Evolutionary conservation across 1,140 invertebrate species (phyloP), one percentile per base, ranked within the genome.

Genomic region (Oedothorax gibbosus): DNA sequence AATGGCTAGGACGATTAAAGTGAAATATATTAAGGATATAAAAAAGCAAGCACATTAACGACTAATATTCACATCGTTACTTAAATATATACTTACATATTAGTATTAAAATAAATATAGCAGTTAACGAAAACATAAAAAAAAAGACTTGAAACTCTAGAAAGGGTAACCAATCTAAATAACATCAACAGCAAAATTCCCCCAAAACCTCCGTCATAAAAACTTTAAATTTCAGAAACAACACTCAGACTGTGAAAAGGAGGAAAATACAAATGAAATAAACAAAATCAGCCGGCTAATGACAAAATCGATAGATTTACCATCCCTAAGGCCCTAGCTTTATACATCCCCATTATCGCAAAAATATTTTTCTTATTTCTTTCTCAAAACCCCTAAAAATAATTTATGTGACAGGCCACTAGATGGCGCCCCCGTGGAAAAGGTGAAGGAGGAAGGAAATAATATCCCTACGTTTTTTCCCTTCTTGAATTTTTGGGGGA

Each of bases 311-410:
- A 77, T 77, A 64, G 35, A 20, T 77, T 64, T 77, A 35, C 35
- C 35, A 77, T 77, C 75, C 51, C 53, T 18, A 49, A 49, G 57
- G 62, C 57, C 62, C 75, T 64, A 10, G 75, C 57, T 21, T 51
- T 64, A 77, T 77, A 62, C 64, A 77, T 77, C 64, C 64, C 60
- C 60, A 77, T 77, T 77, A 77, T 77, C 75, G 75, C 60, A 2
- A 11, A 20, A 7, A n/a, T 21, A 35, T 14, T 71, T 35, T 35
- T 35, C 35, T 71, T 20, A 60, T 11, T 72, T 72, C 53, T 72
- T 49, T 10, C 15, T 50, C 54, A 2, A n/a, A 73, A 73, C 54
- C 53, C 57, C 57, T 12, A 21, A 64, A 77, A 77, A 77, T 64
- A 64, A 77, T 77, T 77, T 77, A 64, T 77, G 51, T 12, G 49